Conservation (phyloP, 2,113 vertebrate species). For the Elaphurus davidianus region DNA sequence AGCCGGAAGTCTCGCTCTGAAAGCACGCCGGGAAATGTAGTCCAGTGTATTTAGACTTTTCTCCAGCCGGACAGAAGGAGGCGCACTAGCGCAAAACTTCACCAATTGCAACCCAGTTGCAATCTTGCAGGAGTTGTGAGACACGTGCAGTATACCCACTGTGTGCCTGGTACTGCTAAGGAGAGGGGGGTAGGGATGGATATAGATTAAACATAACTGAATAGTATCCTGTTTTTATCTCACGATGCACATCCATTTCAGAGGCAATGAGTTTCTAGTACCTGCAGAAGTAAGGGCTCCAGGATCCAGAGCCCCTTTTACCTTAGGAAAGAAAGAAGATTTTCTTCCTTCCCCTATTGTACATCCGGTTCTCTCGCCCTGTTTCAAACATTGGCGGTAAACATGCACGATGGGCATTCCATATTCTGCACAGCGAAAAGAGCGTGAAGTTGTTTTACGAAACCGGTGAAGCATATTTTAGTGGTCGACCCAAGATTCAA, state of each 20-base stretch:
- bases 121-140: not conserved
- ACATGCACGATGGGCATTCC: conserved; percentile 64
- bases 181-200: not conserved
- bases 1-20: not conserved
- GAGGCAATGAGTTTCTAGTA: not conserved
- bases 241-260: not conserved
- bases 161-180: not conserved
- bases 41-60: not conserved
- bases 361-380: not conserved
- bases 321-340: not conserved
- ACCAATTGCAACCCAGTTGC: not conserved
- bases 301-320: not conserved
- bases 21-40: conserved; percentile 56
- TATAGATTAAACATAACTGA: not conserved
- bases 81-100: not conserved
- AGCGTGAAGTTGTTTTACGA: conserved; percentile 16
- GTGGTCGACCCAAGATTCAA: conserved; percentile 10
- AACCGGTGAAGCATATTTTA: conserved; percentile 3
- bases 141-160: not conserved
- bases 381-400: conserved; percentile 69
- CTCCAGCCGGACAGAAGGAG: conserved; percentile 12
- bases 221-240: not conserved
- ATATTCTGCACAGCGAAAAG: conserved; percentile 9
- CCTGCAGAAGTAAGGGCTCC: not conserved
- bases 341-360: conserved; percentile 34